Conservation (phyloP, 2,888 invertebrate species). For the Cantharis rufa region DNA sequence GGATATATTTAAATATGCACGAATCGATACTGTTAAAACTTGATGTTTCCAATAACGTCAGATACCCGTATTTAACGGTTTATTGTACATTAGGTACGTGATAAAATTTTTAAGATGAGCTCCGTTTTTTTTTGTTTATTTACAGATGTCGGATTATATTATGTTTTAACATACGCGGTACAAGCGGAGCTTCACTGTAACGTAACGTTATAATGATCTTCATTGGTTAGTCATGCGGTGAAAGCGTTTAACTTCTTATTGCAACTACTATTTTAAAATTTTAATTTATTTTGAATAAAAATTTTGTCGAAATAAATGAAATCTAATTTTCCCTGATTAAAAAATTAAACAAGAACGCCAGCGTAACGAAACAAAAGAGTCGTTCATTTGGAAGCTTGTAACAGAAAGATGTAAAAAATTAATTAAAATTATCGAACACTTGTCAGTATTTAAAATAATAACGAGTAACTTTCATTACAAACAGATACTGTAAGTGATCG, state of each 20-base stretch:
- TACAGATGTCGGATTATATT: background rate
- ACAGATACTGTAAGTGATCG: background rate
- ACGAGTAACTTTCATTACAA: background rate
- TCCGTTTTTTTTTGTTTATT: background rate
- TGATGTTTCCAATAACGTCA: background rate
- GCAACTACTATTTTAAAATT: background rate
- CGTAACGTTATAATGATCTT: background rate
- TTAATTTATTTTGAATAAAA: background rate
- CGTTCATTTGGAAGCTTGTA: background rate
- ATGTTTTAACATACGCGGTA: background rate
- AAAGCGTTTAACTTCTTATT: background rate
- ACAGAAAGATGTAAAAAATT: background rate
- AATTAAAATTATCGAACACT: background rate
- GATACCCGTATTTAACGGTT: constrained; percentile 15
- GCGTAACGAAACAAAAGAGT: background rate
- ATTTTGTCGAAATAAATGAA: background rate
- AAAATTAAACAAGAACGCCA: background rate
- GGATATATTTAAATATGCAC: background rate
- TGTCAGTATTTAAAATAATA: background rate
- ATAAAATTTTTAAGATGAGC: constrained; percentile 10
- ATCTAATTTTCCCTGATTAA: background rate
- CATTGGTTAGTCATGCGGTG: background rate
- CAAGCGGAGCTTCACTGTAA: background rate
- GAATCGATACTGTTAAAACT: background rate
- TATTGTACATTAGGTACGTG: constrained; percentile 13